Evolutionary conservation across 2,888 invertebrate species (phyloP), one percentile per base, ranked within the genome.

Genomic region (Pristionchus mayeri): DNA sequence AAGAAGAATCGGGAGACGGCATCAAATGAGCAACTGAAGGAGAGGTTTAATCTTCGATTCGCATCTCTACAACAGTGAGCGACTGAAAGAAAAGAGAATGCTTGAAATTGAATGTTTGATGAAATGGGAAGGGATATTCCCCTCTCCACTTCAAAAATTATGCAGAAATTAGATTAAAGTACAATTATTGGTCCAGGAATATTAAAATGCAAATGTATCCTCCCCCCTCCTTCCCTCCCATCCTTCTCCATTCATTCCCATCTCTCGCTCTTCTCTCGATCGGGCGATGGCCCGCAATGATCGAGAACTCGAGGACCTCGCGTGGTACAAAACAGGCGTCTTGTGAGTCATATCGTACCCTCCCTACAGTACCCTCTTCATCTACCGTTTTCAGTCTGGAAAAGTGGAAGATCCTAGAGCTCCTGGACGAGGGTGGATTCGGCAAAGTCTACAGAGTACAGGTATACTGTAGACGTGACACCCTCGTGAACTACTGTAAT

Each of bases 401-500:
- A 4, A 50, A 50, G 30, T 78, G 76, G 76, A 78, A 78, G 30
- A 78, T 78, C 50, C 27, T 24, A 4, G 76, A 78, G 16, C 16
- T 78, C 18, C 6, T 78, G 16, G 48, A 78, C 50, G 76, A 78
- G 76, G 76, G 76, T 7, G 76, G 76, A 13, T 78, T 78, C 50
- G 76, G 76, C 30, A 48, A 50, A 21, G 76, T 78, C 40, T 78
- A 78, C 24, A 27, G 76, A 21, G 76, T 78, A 0, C 71, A 71
- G 71, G 71, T 71, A 44, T 71, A 63, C 63, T 34, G 40, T 24
- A 67, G n/a, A 40, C n/a, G 54, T n/a, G 21, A 13, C 13, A 16
- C 16, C 54, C 54, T 16, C 11, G 7, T 54, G 21, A 54, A n/a
- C 54, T 54, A 54, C 54, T 21, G 54, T 54, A 54, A 16, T 18